Percentiles rank a stretch among this genome's conserved stretches.
These are phyloP conservation scores for Acyrthosiphon pisum DNA, from an alignment of 1,140 invertebrate species.

Conservation along the genomic window DNA sequence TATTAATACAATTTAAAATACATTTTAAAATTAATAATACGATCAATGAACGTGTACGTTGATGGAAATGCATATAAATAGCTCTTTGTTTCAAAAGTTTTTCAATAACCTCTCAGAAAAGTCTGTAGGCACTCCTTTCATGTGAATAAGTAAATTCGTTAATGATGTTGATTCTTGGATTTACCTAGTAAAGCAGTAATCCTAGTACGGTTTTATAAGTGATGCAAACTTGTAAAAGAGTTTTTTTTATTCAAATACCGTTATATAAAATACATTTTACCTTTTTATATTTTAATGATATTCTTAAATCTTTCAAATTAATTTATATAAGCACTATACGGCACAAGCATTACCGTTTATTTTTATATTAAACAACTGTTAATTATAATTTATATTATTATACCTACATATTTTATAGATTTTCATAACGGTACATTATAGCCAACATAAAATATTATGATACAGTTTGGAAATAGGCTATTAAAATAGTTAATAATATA, in stretches of 20 bases:
- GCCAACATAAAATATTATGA: not conserved
- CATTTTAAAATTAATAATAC: not conserved
- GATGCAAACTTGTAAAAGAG: not conserved
- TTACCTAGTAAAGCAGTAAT: not conserved
- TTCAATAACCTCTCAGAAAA: not conserved
- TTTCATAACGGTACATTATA: not conserved
- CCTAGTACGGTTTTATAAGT: not conserved
- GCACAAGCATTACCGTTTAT: not conserved
- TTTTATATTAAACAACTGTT: not conserved
- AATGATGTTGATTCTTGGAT: not conserved
- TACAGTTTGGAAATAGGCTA: not conserved
- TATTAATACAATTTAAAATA: not conserved
- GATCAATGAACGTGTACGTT: not conserved
- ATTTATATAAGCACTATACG: not conserved
- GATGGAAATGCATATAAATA: not conserved
- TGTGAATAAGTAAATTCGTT: not conserved
- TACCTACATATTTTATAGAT: not conserved
- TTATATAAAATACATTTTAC: not conserved
- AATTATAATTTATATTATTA: not conserved
- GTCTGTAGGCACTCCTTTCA: not conserved
- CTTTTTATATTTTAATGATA: not conserved
- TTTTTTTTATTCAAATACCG: not conserved
- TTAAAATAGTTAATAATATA: not conserved
- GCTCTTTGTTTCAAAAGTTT: not conserved
- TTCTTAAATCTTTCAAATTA: not conserved